Base-by-base conservation (phyloP, 2,113 vertebrate species). In the Tursiops truncatus region DNA sequence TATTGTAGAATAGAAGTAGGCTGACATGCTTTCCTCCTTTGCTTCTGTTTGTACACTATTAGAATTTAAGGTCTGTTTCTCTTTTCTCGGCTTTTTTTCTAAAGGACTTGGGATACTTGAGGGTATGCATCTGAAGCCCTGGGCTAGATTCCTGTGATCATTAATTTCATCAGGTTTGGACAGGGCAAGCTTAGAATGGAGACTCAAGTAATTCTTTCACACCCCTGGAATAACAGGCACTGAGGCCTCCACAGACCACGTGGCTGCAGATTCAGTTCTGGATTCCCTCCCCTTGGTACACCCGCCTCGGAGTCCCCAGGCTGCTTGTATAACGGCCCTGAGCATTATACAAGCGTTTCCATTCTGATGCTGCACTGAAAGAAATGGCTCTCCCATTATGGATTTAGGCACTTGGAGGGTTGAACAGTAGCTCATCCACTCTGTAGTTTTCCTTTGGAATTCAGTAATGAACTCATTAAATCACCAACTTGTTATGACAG, bases 391-490 rank as follows among this genome's bases (percentile, higher is more conserved):
- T 80, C 67, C 41, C 94, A 21, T 76, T 31, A 28, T 1, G 0
- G 15, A 68, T 38, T 38, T 3, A 84, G 77, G 56, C 50, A 68
- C 0, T 58, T 7, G 15, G 74, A 96, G 85, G 56, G 76, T 28
- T 13, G 56, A 63, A 31, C 25, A 94, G 97, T 15, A 31, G 41
- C 83, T 70, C 53, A 92, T 88, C 88, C 89, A 38, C 82, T 94
- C 97, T 89, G 92, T 8, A 38, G 31, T 36, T 95, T 97, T 76
- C 83, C 89, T 79, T 60, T 79, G 80, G 97, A 98, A 91, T 95
- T 91, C 65, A 91, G 93, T 85, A 97, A 98, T 77, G 94, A 97
- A 95, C 97, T 97, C 96, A 79, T 98, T 96, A 98, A 93, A 97
- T 98, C 97, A 80, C 89, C 41, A 33, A 84, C 21, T 53, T 14